These are phyloP conservation scores for Elaeidobius kamerunicus DNA, from an alignment of 2,888 invertebrate species.

Conservation along the genomic window DNA sequence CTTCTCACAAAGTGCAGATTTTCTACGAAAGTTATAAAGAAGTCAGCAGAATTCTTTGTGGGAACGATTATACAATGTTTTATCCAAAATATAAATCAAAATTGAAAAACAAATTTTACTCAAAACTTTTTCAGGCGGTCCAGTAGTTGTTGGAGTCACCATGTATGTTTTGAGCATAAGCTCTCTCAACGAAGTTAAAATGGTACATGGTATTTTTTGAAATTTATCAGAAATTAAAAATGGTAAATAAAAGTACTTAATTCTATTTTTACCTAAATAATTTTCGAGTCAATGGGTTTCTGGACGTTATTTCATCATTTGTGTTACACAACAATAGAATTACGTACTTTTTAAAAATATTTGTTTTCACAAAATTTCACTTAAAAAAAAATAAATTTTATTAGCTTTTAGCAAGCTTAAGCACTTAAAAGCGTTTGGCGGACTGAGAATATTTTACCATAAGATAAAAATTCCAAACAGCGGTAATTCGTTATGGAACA, in stretches of 20 bases:
- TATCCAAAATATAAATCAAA: neutral
- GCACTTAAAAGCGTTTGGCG: conserved; percentile 24
- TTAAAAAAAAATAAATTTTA: no score
- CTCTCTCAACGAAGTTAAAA: conserved; percentile 97
- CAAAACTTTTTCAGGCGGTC: conserved; percentile 77
- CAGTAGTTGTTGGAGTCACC: conserved; percentile 95
- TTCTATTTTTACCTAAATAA: neutral
- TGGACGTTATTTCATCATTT: neutral
- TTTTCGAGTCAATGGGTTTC: neutral
- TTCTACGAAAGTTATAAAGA: no score
- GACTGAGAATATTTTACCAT: conserved; percentile 12
- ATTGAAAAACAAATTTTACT: neutral
- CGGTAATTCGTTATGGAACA: neutral
- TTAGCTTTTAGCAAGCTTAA: conserved; percentile 18
- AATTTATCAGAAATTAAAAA: neutral
- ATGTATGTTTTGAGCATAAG: conserved; percentile 98
- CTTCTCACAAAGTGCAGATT: no score
- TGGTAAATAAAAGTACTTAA: neutral
- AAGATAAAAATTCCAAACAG: no score
- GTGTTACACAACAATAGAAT: neutral
- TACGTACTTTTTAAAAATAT: neutral
- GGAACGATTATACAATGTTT: neutral
- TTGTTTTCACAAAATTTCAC: neutral
- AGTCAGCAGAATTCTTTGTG: neutral
- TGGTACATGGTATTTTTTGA: conserved; percentile 60